Evolutionary conservation across 2,888 invertebrate genomes (phyloP).

Genomic region (Thalpophila matura): DNA sequence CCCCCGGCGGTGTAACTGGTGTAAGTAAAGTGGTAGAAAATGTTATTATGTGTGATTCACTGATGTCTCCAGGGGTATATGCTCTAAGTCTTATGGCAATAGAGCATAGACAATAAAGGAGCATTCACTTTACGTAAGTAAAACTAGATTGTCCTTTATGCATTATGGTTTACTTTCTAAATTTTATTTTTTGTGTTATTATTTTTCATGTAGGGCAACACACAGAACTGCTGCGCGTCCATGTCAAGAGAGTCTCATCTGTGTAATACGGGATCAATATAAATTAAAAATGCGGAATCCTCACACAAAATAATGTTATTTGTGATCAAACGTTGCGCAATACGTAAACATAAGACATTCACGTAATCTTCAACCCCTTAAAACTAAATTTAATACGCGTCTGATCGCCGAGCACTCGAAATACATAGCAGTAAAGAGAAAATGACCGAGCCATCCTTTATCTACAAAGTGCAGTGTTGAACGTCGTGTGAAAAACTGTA

Average conservation of each 20-base stretch:
- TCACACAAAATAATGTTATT: conserved; percentile 75
- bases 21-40: too few relatives aligned
- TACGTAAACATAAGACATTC: conserved; percentile 51
- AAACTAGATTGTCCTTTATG: neutral
- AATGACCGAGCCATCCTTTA: conserved; percentile 87
- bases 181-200: conserved; percentile 42
- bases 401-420: conserved; percentile 62
- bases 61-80: too few relatives aligned
- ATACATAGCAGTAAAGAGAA: conserved; percentile 79
- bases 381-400: conserved; percentile 34
- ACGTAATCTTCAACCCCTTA: conserved; percentile 33
- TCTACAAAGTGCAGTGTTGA: conserved; percentile 81
- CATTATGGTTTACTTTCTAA: conserved; percentile 54
- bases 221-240: conserved; percentile 86
- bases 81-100: too few relatives aligned
- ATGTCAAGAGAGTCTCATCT: conserved; percentile 85
- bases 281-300: conserved; percentile 85
- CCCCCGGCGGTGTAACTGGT: too few relatives aligned
- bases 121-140: too few relatives aligned
- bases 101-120: conserved; percentile 9
- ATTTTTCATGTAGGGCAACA: conserved; percentile 73
- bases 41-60: too few relatives aligned
- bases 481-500: conserved; percentile 71
- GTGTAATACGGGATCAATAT: conserved; percentile 86
- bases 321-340: conserved; percentile 62